Evolutionary conservation across 1,140 invertebrate species (phyloP), one percentile per base, ranked within the genome.

Genomic region (Araneus ventricosus): DNA sequence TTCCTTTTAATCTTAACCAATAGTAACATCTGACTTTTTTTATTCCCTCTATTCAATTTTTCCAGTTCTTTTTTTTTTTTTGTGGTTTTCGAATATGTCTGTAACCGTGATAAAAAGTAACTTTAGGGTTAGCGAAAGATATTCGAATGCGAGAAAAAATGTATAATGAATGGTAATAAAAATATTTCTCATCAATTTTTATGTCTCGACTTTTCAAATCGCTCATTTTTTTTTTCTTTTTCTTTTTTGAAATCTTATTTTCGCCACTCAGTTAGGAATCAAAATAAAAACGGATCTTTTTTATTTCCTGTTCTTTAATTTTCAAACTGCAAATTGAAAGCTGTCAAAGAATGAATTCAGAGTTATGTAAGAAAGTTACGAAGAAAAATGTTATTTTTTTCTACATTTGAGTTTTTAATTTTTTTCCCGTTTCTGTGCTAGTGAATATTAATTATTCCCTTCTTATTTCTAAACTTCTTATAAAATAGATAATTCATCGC

Each of bases 1-100:
- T 45, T 85, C n/a, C 45, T 85, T 85, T 85, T 85, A 85, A 57
- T 57, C 39, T 85, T n/a, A 27, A 85, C 37, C n/a, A 85, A 85
- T 85, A 57, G n/a, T 22, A 85, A 85, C n/a, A 85, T 24, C 4
- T 6, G 45, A 85, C 22, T 85, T 0, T 57, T 85, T 85, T 22
- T 85, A 4, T 27, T 27, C n/a, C 5, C 17, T 52, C 17, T n/a
- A 63, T n/a, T 63, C 4, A 8, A 63, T 63, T 63, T n/a, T 63
- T 63, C 7, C 59, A 1, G 59, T 63, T 20, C 24, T n/a, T 63
- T 63, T 63, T n/a, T n/a, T n/a, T n/a, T n/a, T 4, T 63, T 63
- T 24, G 59, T 63, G 59, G 59, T n/a, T n/a, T 63, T 63, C 59
- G 22, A 22, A n/a, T 63, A 20, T 63, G 59, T 24, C 59, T 63